phyloP scores from a whole-genome alignment of 2,797 vertebrate species.

The Dicrostonyx torquatus region DNA sequence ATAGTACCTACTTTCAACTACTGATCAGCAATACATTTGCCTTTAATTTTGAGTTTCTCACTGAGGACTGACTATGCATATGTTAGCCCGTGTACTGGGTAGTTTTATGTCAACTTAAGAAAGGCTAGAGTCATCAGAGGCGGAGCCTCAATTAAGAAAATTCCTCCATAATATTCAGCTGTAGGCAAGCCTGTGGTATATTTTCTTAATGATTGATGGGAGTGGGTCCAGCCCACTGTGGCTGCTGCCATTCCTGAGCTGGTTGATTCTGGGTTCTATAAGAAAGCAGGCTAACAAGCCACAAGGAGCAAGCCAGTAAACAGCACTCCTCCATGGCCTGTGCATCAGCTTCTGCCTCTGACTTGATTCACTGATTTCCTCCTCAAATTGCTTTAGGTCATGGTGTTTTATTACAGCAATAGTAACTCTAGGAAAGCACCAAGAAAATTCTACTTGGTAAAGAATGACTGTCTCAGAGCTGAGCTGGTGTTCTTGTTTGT shows the following conservation, averaged over 20 bases:
- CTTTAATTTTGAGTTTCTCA: not conserved
- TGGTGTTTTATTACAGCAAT: not conserved
- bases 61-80: constrained; percentile 4
- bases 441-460: constrained; percentile 14
- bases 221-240: not conserved
- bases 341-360: not conserved
- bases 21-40: not conserved
- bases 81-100: not conserved
- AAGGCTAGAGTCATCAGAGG: not conserved
- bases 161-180: too few relatives aligned
- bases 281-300: not conserved
- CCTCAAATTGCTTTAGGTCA: not conserved
- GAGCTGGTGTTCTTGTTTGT: not conserved
- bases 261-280: not conserved
- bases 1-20: constrained; percentile 20
- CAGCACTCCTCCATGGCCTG: not conserved
- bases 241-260: not conserved
- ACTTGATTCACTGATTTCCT: not conserved
- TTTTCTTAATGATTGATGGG: not conserved
- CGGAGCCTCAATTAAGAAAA: not conserved
- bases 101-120: not conserved
- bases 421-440: not conserved
- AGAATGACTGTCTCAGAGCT: constrained; percentile 40
- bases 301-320: not conserved
- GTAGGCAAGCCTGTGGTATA: not conserved